These are phyloP conservation scores for Caenorhabditis doughertyi DNA, from an alignment of 2,888 invertebrate species.

Conservation along the genomic window DNA sequence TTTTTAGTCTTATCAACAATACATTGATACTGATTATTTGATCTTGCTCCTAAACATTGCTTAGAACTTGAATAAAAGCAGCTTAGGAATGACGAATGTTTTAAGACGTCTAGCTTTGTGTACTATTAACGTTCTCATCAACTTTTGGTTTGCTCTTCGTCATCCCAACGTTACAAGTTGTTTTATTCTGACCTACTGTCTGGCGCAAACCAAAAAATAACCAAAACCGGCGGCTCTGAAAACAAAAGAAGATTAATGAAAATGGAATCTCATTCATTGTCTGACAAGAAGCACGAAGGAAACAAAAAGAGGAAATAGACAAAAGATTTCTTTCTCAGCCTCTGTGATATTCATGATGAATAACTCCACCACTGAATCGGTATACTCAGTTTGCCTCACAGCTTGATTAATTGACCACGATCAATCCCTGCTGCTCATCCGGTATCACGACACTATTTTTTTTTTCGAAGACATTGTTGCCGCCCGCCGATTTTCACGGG, in stretches of 20 bases:
- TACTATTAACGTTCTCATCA: conserved; percentile 5
- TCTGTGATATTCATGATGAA: conserved; percentile 52
- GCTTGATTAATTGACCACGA: conserved; percentile 55
- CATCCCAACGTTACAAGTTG: not conserved
- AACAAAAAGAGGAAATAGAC: conserved; percentile 1
- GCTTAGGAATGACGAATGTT: not conserved
- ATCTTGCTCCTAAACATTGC: not conserved
- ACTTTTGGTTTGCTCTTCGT: not conserved
- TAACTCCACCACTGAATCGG: conserved; percentile 39
- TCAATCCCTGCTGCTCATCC: conserved; percentile 49
- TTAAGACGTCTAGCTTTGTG: conserved; percentile 4
- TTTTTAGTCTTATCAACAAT: no score
- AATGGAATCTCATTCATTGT: conserved; percentile 27
- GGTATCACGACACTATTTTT: conserved; percentile 30
- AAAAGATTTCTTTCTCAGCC: not conserved
- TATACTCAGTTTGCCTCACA: not conserved
- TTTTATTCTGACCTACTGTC: not conserved
- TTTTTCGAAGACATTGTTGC: conserved; percentile 36
- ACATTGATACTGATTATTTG: no score
- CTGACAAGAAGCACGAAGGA: not conserved
- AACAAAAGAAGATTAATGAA: conserved; percentile 29
- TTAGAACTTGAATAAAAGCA: not conserved
- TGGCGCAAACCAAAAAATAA: not conserved
- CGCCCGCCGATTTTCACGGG: conserved; percentile 40
- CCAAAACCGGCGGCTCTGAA: not conserved